Evolutionary conservation across 2,113 vertebrate species (phyloP).

Genomic region (Mastomys natalensis): DNA sequence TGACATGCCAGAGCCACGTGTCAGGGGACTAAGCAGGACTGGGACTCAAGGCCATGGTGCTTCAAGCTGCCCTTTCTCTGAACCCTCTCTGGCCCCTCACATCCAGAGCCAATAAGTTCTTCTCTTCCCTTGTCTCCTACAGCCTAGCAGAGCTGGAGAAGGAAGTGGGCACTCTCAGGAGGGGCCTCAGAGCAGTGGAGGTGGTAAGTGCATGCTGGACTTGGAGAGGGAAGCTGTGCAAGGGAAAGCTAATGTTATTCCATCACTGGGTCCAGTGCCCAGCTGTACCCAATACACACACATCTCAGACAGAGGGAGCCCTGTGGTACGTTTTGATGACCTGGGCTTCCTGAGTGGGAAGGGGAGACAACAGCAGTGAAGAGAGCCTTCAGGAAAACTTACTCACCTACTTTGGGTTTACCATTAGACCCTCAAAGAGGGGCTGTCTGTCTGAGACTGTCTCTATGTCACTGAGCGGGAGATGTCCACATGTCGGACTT

Average conservation of each 20-base stretch:
- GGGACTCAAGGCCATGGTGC: no score
- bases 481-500: neutral
- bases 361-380: neutral
- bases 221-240: neutral
- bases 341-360: no score
- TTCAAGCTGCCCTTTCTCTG: neutral
- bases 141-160: constrained; percentile 96
- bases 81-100: neutral
- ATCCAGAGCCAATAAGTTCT: neutral
- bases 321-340: neutral
- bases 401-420: neutral
- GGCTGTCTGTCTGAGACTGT: neutral
- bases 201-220: constrained; percentile 87
- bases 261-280: neutral
- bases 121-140: constrained; percentile 62
- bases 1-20: neutral
- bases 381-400: neutral
- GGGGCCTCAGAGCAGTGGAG: constrained; percentile 94
- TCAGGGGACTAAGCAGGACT: neutral
- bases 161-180: constrained; percentile 94
- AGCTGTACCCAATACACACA: neutral
- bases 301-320: neutral
- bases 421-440: neutral
- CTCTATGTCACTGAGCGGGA: no score
- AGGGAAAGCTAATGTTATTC: neutral